A percentile compares a stretch with the other conserved stretches of the same genome.
These are phyloP conservation scores for Bryconaethiops microstoma DNA, from an alignment of 2,797 vertebrate genomes.

Conservation along the genomic window DNA sequence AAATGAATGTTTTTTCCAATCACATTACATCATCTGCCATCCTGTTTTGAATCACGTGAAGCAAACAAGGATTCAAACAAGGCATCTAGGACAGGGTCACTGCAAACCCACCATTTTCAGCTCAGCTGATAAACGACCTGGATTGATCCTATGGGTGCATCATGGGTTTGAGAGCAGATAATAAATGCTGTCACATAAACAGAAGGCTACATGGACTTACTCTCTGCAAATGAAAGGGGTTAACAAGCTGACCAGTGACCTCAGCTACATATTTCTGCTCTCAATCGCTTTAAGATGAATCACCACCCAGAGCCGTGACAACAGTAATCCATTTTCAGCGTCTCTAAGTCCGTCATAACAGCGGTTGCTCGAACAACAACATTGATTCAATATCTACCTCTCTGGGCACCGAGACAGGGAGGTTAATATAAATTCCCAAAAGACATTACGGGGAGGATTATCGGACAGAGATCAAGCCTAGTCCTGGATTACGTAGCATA, in stretches of 20 bases:
- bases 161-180: conserved; percentile 52
- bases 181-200: conserved; percentile 61
- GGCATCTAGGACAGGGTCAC: too few species aligned
- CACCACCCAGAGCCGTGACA: conserved; percentile 19
- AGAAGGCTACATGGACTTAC: conserved; percentile 26
- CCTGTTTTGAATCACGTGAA: too few species aligned
- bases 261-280: conserved; percentile 14
- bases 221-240: conserved; percentile 43
- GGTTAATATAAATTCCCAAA: not conserved
- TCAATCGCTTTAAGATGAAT: conserved; percentile 58
- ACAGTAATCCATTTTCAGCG: conserved; percentile 57
- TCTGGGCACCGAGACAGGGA: not conserved
- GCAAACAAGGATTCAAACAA: too few species aligned
- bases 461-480: too few species aligned
- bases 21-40: too few species aligned
- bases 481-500: too few species aligned
- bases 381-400: not conserved
- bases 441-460: not conserved
- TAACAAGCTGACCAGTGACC: conserved; percentile 69
- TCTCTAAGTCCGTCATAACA: conserved; percentile 54
- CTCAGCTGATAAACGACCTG: conserved; percentile 14
- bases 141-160: conserved; percentile 56
- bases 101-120: too few species aligned
- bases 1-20: too few species aligned
- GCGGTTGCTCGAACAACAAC: conserved; percentile 36